Conservation (phyloP, 1,140 invertebrate species). For the Listronotus bonariensis region DNA sequence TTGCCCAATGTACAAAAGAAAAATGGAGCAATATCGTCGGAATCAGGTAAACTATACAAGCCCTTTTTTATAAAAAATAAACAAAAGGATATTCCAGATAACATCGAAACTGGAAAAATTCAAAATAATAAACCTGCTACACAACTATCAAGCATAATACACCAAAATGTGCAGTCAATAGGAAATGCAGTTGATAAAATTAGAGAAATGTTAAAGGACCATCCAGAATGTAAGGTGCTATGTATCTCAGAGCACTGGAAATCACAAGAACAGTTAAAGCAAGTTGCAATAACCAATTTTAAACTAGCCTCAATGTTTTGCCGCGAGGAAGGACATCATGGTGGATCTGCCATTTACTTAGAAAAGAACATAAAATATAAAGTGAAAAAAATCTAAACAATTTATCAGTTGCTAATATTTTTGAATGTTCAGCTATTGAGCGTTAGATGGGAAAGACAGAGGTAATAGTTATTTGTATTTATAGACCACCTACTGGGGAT, state of each 20-base stretch:
- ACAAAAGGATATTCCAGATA: slow-evolving; percentile 2
- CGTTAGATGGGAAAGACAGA: no score
- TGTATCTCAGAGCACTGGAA: slow-evolving; percentile 37
- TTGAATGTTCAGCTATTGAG: no score
- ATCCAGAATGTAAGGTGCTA: slow-evolving; percentile 25
- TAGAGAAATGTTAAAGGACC: slow-evolving; percentile 13
- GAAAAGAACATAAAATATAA: no score
- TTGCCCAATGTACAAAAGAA: slow-evolving; percentile 15
- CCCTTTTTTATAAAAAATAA: slow-evolving; percentile 2
- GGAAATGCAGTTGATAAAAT: slow-evolving; percentile 23
- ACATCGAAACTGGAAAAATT: no score
- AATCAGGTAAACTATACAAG: slow-evolving; percentile 10
- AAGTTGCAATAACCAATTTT: slow-evolving; percentile 24
- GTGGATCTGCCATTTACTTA: slow-evolving; percentile 11
- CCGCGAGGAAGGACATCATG: slow-evolving; percentile 27
- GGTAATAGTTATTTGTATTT: no score
- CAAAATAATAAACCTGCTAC: not conserved
- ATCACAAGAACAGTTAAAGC: slow-evolving; percentile 25
- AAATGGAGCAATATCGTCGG: slow-evolving; percentile 6
- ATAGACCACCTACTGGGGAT: no score
- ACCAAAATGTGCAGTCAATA: slow-evolving; percentile 38
- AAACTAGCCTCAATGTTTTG: slow-evolving; percentile 32
- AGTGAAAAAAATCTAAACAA: no score
- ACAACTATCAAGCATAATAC: slow-evolving; percentile 15
- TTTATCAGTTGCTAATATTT: no score